Evolutionary conservation across 2,113 vertebrate species (phyloP).

Genomic region (Jacana jacana): DNA sequence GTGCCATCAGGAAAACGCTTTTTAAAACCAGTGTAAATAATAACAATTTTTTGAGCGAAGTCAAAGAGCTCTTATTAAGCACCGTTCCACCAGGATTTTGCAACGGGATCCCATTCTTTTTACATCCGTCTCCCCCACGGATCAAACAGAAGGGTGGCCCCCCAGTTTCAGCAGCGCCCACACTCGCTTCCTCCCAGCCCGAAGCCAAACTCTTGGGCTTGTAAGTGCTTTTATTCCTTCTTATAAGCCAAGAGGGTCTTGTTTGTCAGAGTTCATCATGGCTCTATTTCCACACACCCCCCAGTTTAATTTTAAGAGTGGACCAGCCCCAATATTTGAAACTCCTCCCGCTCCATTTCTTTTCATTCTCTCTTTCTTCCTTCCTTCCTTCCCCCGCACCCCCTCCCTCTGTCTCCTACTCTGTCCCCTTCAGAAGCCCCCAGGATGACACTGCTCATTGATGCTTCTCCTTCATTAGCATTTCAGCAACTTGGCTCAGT

Average conservation of each 20-base stretch:
- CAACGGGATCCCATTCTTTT: not conserved
- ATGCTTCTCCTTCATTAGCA: conserved; percentile 91
- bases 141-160: not conserved
- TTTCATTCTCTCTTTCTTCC: conserved; percentile 51
- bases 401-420: conserved; percentile 46
- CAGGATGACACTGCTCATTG: conserved; percentile 89
- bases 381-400: conserved; percentile 4
- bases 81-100: not conserved
- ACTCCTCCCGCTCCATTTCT: conserved; percentile 5
- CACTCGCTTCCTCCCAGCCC: not conserved
- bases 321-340: conserved; percentile 35
- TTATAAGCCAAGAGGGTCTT: not conserved
- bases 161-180: not conserved
- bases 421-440: conserved; percentile 77
- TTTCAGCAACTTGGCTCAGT: conserved; percentile 84
- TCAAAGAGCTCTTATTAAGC: not conserved
- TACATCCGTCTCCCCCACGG: not conserved
- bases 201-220: not conserved
- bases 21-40: not conserved
- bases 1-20: not conserved
- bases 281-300: not conserved
- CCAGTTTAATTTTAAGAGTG: not conserved
- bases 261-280: not conserved
- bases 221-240: not conserved
- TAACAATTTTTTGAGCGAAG: not conserved